Conservation (phyloP, 2,888 invertebrate genomes). For the Drosophila melanocephala region DNA sequence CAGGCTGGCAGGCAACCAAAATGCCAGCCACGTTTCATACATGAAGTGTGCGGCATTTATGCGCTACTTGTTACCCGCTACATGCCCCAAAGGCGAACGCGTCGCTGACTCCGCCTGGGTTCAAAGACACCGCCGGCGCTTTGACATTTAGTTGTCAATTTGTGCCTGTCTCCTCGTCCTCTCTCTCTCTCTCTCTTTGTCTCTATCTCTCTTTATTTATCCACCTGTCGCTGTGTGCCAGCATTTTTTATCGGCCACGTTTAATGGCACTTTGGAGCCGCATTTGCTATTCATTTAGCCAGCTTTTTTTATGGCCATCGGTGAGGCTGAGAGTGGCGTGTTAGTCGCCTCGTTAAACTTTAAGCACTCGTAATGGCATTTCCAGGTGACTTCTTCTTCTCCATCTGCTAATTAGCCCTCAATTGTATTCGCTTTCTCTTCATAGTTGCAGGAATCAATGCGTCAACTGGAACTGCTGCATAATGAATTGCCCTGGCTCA, state of each 20-base stretch:
- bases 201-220: background rate
- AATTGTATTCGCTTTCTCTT: slow-evolving; percentile 23
- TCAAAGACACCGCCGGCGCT: slow-evolving; percentile 42
- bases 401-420: slow-evolving; percentile 59
- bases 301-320: slow-evolving; percentile 37
- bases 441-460: slow-evolving; percentile 67
- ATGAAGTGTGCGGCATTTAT: slow-evolving; percentile 66
- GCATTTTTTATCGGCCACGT: slow-evolving; percentile 27
- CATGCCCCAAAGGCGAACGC: slow-evolving; percentile 24
- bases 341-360: slow-evolving; percentile 34
- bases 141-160: slow-evolving; percentile 55
- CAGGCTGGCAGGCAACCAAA: slow-evolving; percentile 9
- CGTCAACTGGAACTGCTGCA: slow-evolving; percentile 63
- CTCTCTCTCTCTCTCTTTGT: background rate
- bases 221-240: background rate
- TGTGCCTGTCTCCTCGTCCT: background rate
- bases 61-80: slow-evolving; percentile 76
- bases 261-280: slow-evolving; percentile 48
- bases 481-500: slow-evolving; percentile 35
- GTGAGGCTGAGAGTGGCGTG: slow-evolving; percentile 36
- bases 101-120: slow-evolving; percentile 28
- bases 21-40: slow-evolving; percentile 46
- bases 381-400: slow-evolving; percentile 18
- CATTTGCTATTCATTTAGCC: slow-evolving; percentile 55
- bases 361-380: slow-evolving; percentile 32